Evolutionary conservation across 2,113 vertebrate species (phyloP).

Genomic region (Platichthys flesus): DNA sequence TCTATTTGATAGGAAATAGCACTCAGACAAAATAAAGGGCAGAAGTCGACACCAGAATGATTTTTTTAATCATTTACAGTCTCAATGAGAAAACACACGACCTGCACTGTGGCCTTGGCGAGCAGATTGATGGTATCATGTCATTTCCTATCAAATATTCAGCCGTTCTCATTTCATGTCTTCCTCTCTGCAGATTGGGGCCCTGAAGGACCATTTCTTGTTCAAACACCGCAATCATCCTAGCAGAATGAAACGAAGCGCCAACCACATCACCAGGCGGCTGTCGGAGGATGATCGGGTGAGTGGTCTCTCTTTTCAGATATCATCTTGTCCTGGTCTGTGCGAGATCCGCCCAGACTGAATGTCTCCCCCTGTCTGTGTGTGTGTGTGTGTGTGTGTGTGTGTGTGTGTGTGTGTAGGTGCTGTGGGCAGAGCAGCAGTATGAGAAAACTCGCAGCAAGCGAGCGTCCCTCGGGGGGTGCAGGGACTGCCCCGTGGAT

Average conservation of each 20-base stretch:
- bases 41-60: neutral
- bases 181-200: conserved; percentile 88
- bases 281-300: conserved; percentile 94
- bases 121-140: conserved; percentile 29
- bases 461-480: conserved; percentile 80
- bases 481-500: conserved; percentile 82
- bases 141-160: conserved; percentile 37
- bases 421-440: conserved; percentile 97
- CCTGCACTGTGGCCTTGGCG: neutral
- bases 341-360: neutral
- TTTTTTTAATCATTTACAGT: neutral
- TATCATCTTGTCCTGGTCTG: neutral
- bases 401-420: conserved; percentile 68
- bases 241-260: conserved; percentile 89
- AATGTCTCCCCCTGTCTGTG: neutral
- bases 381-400: too few relatives aligned
- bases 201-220: conserved; percentile 94
- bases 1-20: neutral
- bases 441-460: conserved; percentile 92
- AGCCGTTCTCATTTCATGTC: conserved; percentile 13
- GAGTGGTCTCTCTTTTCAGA: conserved; percentile 38
- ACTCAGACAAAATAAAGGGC: neutral
- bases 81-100: neutral
- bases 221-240: conserved; percentile 91
- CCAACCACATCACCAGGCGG: conserved; percentile 89